Evolutionary conservation across 2,113 vertebrate genomes (phyloP).

Genomic region (Ctenomys sociabilis): DNA sequence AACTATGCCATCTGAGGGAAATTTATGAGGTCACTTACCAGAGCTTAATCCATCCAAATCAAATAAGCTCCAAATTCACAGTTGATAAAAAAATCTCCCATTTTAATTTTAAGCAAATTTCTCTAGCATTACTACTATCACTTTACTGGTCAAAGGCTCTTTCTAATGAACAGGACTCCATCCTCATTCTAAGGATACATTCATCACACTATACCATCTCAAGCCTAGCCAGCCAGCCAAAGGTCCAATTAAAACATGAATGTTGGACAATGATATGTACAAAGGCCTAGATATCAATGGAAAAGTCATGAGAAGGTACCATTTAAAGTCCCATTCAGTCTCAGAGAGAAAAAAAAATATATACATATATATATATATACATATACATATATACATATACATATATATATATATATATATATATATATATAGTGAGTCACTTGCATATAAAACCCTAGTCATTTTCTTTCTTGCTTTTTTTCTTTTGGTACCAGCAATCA

Average conservation of each 20-base stretch:
- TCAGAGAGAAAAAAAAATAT: constrained; percentile 6
- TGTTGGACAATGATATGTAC: constrained; percentile 5
- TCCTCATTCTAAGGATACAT: constrained; percentile 31
- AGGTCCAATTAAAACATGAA: background rate
- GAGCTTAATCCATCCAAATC: constrained; percentile 46
- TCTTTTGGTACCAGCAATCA: too few species aligned
- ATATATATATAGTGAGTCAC: constrained; percentile 24
- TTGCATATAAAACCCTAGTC: constrained; percentile 49
- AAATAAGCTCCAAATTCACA: constrained; percentile 51
- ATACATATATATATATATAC: too few species aligned
- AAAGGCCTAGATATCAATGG: constrained; percentile 20
- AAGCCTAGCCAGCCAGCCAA: constrained; percentile 22
- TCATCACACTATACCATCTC: constrained; percentile 16
- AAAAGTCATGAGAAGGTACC: constrained; percentile 28
- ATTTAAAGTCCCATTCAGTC: constrained; percentile 44
- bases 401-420: too few species aligned
- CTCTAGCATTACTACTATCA: constrained; percentile 35
- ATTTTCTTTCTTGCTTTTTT: background rate
- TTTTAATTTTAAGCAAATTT: constrained; percentile 44
- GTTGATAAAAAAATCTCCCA: constrained; percentile 36
- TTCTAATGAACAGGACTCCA: constrained; percentile 26
- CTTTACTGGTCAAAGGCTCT: constrained; percentile 47
- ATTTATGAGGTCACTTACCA: constrained; percentile 41
- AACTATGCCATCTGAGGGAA: constrained; percentile 24
- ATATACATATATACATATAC: too few species aligned